Evolutionary conservation across 2,797 vertebrate species (phyloP), one percentile per base, ranked within the genome.

Genomic region (Argentina silus): DNA sequence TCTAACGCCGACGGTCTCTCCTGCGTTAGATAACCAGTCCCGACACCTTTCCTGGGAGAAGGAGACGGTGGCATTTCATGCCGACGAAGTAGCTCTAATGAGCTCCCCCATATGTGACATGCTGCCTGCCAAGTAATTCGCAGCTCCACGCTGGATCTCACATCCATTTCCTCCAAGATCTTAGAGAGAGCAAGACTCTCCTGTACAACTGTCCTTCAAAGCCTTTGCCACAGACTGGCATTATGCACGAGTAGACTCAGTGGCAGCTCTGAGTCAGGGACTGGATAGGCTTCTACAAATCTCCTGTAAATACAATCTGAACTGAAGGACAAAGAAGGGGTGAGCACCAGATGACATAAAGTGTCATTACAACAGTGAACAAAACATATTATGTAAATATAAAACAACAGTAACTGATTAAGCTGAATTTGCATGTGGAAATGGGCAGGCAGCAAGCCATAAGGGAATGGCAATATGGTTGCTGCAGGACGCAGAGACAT

Each of bases 401-500:
- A 7, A 73, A 79, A 83, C 76, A 72, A 43, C 70, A 76, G 42
- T 21, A 74, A 70, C 64, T 72, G 64, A 77, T 82, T 68, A 21
- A 74, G 72, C 59, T 19, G 15, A 59, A 75, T 83, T 82, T 83
- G 67, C 77, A 85, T 80, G 48, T 67, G 57, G 53, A 81, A 67
- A 57, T n/a, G 17, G 23, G 23, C 15, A 74, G 67, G 42, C 42
- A 45, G 42, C 1, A 14, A 67, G 69, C 61, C 75, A 74, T 70
- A 69, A 77, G 76, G 77, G 66, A 80, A 65, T 55, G 70, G 81
- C 74, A 79, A 70, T 85, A 75, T 84, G 72, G 68, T 79, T 86
- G 65, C 81, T 80, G 75, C 81, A 80, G 80, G 82, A 88, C 80
- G 81, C 51, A 81, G 70, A 81, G 60, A 63, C 74, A 80, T 83